Percentiles rank a stretch among this genome's conserved stretches.
phyloP scores from a whole-genome alignment of 2,888 invertebrate species.

The Agrypnus murinus region DNA sequence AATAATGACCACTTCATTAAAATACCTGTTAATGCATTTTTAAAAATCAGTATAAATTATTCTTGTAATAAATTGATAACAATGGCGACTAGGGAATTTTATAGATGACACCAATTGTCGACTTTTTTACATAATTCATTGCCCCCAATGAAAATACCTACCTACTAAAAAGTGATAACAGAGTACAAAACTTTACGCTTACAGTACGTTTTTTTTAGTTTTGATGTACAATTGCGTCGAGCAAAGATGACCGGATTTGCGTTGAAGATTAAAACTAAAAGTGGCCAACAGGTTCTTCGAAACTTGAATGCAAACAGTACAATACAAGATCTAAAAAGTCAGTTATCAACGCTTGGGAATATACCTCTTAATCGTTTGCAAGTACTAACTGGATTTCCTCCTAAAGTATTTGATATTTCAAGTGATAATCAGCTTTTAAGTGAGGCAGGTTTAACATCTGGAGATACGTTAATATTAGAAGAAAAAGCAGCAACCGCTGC shows the following conservation, averaged over 20 bases:
- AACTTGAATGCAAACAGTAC: slow-evolving; percentile 82
- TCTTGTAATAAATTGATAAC: background rate
- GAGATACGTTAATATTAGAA: slow-evolving; percentile 92
- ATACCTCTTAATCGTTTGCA: slow-evolving; percentile 74
- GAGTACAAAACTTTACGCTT: slow-evolving; percentile 21
- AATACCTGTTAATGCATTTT: background rate
- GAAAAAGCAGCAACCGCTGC: slow-evolving; percentile 74
- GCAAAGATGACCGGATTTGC: slow-evolving; percentile 79
- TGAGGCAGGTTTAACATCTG: slow-evolving; percentile 84
- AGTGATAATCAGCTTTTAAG: slow-evolving; percentile 77
- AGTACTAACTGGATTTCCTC: slow-evolving; percentile 88
- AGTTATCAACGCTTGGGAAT: slow-evolving; percentile 80
- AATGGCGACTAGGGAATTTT: slow-evolving; percentile 16
- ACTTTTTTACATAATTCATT: slow-evolving; percentile 16
- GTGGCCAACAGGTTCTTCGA: slow-evolving; percentile 85
- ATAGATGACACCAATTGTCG: slow-evolving; percentile 1
- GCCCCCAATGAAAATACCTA: slow-evolving; percentile 6
- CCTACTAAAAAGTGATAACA: slow-evolving; percentile 12
- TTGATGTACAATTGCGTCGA: background rate
- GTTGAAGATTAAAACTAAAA: slow-evolving; percentile 87
- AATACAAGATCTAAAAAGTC: slow-evolving; percentile 82
- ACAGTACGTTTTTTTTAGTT: slow-evolving; percentile 1
- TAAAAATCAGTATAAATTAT: background rate
- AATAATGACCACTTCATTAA: too few species aligned
- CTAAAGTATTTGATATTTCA: slow-evolving; percentile 83